Base-by-base conservation (phyloP, 2,113 vertebrate species). In the Polypterus bichir region DNA sequence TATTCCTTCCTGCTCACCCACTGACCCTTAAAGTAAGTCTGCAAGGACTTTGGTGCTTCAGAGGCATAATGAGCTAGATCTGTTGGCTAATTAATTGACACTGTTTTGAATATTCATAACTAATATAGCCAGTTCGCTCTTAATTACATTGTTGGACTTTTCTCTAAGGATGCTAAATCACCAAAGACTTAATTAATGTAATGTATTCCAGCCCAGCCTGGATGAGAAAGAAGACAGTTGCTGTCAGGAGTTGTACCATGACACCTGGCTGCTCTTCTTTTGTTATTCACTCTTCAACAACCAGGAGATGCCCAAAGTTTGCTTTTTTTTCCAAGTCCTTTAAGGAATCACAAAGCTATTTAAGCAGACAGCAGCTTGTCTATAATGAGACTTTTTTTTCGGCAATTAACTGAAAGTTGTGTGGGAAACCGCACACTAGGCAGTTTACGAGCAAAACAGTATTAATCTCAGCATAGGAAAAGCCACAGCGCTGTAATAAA, bases 131-230 rank as follows among this genome's bases (percentile, higher is more conserved):
- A 85, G 90, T 90, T 84, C 83, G 88, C 86, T 89, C 91, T 98
- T 98, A 98, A 98, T 98, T 97, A 96, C 91, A 93, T 92, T 93
- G 92, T 92, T 94, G 92, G 92, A 93, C 92, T 89, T 95, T 86
- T 83, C 92, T 97, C 95, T 77, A 79, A 93, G 93, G 95, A 97
- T 87, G 83, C 87, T 91, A 96, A 98, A 97, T 97, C 96, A 98
- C 96, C 85, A 86, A 92, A 96, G 96, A 90, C 93, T 97, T 98
- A 96, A 98, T 98, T 98, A 98, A 92, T 91, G 85, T 97, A 98
- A 98, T 98, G 91, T 98, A 98, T 98, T 97, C 94, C 81, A 86
- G 89, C 87, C 89, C 91, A 89, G 81, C 77, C 82, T 86, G 89
- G 87, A 89, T 91, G 87, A 81, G 78, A 78, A 76, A 86, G 77